These are phyloP conservation scores for Ophraella communa DNA, from an alignment of 2,888 invertebrate species.

Conservation along the genomic window DNA sequence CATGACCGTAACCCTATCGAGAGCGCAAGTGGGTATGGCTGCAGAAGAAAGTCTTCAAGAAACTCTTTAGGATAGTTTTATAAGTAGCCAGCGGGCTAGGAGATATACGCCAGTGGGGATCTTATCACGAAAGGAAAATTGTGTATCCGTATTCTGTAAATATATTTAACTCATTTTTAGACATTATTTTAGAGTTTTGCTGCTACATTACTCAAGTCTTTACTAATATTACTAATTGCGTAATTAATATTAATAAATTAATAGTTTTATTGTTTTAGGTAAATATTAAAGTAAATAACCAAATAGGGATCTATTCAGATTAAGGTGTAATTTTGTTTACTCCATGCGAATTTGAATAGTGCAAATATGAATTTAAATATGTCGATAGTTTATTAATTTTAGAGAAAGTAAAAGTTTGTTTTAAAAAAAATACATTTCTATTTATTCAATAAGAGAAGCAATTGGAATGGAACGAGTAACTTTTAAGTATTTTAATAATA, in stretches of 20 bases:
- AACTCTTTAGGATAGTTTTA: slow-evolving; percentile 31
- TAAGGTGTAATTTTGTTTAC: not conserved
- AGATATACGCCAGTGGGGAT: slow-evolving; percentile 7
- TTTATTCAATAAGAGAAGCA: not conserved
- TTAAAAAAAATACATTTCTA: not conserved
- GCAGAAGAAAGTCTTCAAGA: slow-evolving; percentile 48
- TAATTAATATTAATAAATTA: too few species aligned
- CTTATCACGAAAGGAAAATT: not conserved
- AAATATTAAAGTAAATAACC: too few species aligned
- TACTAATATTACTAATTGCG: too few species aligned
- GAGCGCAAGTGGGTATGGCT: slow-evolving; percentile 33
- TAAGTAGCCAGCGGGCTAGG: slow-evolving; percentile 11
- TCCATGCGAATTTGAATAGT: not conserved
- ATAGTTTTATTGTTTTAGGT: too few species aligned
- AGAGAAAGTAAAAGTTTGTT: not conserved
- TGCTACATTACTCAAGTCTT: too few species aligned
- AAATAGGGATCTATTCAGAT: not conserved
- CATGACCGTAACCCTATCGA: slow-evolving; percentile 20
- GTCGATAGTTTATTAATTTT: not conserved
- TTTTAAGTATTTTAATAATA: not conserved
- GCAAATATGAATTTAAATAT: not conserved
- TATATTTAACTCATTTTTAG: too few species aligned
- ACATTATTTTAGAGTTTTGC: too few species aligned
- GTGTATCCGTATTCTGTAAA: too few species aligned
- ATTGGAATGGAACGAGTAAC: not conserved